Evolutionary conservation across 1,140 invertebrate genomes (phyloP), one percentile per base, ranked within the genome.

Genomic region (Bilobella aurantiaca): DNA sequence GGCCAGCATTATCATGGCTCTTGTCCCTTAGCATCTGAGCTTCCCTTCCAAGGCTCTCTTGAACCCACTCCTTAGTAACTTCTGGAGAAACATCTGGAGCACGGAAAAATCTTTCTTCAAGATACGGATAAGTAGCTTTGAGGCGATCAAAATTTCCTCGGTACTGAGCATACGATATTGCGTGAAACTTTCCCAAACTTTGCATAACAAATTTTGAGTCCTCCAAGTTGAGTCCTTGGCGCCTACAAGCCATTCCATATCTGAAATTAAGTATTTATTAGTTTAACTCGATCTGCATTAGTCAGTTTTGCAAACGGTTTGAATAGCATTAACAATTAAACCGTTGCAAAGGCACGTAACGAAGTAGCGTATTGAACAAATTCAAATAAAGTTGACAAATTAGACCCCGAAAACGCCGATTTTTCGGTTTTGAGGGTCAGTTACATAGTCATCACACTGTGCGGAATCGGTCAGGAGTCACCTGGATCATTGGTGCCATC

Each of bases 131-230:
- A 12, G 70, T 63, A 0, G 73, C 62, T 0, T 57, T 12, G 18
- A 65, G 58, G n/a, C 27, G 21, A 8, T 63, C 32, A 3, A 18
- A 53, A 29, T 62, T 66, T 42, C 5, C 72, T 3, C 73, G 56
- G 46, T 79, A 79, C 65, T 75, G 67, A 0, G 53, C 58, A 29
- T 77, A 79, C 2, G 75, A 76, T 3, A 70, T 67, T 0, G 74
- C 77, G 46, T 81, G 79, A 59, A 79, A 77, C 30, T 66, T 65
- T 1, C 68, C 79, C 2, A 81, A 66, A n/a, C 73, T 72, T 37
- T 70, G 59, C 34, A 80, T 46, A 1, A 65, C 63, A 3, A 58
- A 1, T 14, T n/a, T 27, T 1, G 2, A 16, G 16, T 68, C 63
- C 2, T 68, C 47, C 27, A 68, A 59, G 21, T 61, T 58, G 2